A percentile compares a stretch with the other conserved stretches of the same genome.
These are phyloP conservation scores for Lottia gigantea DNA, from an alignment of 2,888 invertebrate species.

Conservation along the genomic window DNA sequence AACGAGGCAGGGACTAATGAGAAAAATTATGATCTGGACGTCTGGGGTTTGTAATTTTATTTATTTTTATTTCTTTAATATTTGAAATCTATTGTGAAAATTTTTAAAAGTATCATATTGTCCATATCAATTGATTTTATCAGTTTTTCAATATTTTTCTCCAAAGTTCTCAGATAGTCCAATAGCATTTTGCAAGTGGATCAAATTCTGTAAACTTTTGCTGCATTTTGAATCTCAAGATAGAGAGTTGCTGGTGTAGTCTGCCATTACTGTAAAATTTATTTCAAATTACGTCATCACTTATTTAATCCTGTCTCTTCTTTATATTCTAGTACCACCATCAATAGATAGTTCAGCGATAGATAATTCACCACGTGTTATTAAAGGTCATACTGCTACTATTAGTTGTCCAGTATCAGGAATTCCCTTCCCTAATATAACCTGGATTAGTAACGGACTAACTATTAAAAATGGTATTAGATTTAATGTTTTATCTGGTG, in stretches of 20 bases:
- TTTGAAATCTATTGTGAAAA: too few species aligned
- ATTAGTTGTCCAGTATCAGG: constrained; percentile 69
- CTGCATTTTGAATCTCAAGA: too few species aligned
- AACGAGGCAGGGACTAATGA: constrained; percentile 69
- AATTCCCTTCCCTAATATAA: constrained; percentile 66
- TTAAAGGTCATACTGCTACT: constrained; percentile 58
- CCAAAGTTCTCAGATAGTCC: too few species aligned
- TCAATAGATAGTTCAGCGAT: constrained; percentile 60
- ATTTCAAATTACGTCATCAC: too few species aligned
- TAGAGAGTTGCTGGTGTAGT: too few species aligned
- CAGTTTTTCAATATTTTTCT: too few species aligned
- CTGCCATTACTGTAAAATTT: too few species aligned
- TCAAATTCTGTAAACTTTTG: too few species aligned
- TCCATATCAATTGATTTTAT: too few species aligned
- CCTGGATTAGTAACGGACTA: constrained; percentile 63
- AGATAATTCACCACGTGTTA: constrained; percentile 60
- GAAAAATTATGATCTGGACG: constrained; percentile 55
- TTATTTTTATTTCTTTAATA: neutral
- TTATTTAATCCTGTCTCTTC: too few species aligned
- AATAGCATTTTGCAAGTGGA: too few species aligned
- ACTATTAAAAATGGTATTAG: constrained; percentile 27
- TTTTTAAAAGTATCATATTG: too few species aligned
- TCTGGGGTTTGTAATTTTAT: constrained; percentile 54
- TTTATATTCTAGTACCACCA: constrained; percentile 64
- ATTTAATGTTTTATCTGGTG: constrained; percentile 32